A percentile compares a stretch with the other conserved stretches of the same genome.
Evolutionary conservation across 1,140 invertebrate species (phyloP).

Genomic region (Platyscapa corneri): DNA sequence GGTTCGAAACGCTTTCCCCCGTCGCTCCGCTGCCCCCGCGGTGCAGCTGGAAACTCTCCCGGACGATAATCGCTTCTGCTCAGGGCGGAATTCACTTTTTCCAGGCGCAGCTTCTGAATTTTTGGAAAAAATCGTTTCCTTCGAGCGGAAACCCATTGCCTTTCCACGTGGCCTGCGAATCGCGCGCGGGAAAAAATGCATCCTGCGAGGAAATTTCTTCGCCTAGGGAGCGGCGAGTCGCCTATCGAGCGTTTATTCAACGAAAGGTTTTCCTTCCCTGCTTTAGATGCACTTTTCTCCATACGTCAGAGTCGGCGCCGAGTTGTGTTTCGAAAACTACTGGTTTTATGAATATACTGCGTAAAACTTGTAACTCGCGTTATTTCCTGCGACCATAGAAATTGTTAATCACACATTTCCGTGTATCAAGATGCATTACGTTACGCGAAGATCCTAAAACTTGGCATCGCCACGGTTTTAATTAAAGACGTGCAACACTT

Average conservation of each 20-base stretch:
- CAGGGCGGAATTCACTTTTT: neutral
- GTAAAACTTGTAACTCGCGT: neutral
- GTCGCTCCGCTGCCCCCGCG: neutral
- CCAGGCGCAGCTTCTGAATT: neutral
- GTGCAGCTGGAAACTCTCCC: neutral
- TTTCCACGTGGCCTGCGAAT: neutral
- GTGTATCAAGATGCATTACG: neutral
- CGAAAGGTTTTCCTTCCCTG: neutral
- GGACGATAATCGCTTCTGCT: neutral
- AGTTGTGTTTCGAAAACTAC: neutral
- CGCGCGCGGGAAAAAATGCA: slow-evolving; percentile 19
- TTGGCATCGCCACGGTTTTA: slow-evolving; percentile 17
- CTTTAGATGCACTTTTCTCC: no score
- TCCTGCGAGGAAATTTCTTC: slow-evolving; percentile 17
- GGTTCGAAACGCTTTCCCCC: neutral
- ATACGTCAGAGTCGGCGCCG: neutral
- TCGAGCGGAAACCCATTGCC: slow-evolving; percentile 1
- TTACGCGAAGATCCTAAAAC: neutral
- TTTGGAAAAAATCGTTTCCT: neutral
- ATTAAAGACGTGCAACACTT: slow-evolving; percentile 21
- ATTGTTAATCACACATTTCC: slow-evolving; percentile 6
- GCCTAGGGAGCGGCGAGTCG: neutral
- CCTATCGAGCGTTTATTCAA: neutral
- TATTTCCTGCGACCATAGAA: neutral
- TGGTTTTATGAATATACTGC: neutral